Evolutionary conservation across 2,888 invertebrate species (phyloP).

Genomic region (Erebia ligea): DNA sequence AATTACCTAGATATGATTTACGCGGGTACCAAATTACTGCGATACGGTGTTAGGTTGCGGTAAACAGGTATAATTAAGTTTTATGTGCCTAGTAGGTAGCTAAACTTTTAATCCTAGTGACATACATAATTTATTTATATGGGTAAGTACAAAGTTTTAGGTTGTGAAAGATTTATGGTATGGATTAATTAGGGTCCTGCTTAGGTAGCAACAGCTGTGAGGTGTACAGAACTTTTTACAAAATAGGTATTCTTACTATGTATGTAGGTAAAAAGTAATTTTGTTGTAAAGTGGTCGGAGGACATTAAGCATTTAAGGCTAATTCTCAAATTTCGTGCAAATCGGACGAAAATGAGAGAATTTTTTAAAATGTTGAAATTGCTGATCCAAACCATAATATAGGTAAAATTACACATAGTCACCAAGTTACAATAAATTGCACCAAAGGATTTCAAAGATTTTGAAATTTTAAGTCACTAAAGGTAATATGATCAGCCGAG

Average conservation of each 20-base stretch:
- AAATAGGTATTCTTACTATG: background rate
- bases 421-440: too few relatives aligned
- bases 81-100: slow-evolving; percentile 13
- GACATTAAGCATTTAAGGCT: too few relatives aligned
- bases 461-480: too few relatives aligned
- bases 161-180: background rate
- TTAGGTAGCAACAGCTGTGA: background rate
- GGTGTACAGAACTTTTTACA: background rate
- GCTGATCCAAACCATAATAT: too few relatives aligned
- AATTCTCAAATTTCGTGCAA: too few relatives aligned
- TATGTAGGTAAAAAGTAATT: too few relatives aligned
- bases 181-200: background rate
- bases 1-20: slow-evolving; percentile 25
- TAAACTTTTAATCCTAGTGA: slow-evolving; percentile 14
- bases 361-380: too few relatives aligned
- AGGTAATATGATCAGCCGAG: too few relatives aligned
- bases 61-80: slow-evolving; percentile 12
- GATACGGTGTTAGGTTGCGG: slow-evolving; percentile 19
- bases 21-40: slow-evolving; percentile 1
- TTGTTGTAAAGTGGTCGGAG: too few relatives aligned
- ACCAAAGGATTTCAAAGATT: too few relatives aligned
- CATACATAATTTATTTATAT: slow-evolving; percentile 14
- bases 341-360: too few relatives aligned
- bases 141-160: background rate
- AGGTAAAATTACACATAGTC: too few relatives aligned